These are phyloP conservation scores for Athene noctua DNA, from an alignment of 2,113 vertebrate genomes.

Conservation along the genomic window DNA sequence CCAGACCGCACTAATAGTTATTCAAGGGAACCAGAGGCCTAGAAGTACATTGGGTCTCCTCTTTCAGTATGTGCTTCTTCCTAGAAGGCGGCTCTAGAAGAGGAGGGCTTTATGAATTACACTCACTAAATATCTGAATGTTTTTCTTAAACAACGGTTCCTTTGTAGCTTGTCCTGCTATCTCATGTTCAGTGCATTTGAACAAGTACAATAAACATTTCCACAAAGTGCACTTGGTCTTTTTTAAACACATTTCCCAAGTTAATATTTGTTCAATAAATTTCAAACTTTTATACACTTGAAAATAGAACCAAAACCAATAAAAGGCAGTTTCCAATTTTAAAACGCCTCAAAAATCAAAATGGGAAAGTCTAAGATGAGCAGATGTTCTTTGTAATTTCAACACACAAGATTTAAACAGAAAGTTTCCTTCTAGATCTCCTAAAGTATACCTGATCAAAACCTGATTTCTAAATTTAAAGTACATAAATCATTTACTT, in stretches of 20 bases:
- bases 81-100: background rate
- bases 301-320: background rate
- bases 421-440: background rate
- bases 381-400: background rate
- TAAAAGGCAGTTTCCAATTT: background rate
- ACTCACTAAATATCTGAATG: background rate
- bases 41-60: background rate
- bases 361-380: background rate
- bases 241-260: background rate
- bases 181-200: background rate
- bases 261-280: constrained; percentile 1
- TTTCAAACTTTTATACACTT: background rate
- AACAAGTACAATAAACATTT: constrained; percentile 19
- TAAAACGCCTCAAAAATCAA: background rate
- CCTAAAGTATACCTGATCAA: background rate
- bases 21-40: background rate
- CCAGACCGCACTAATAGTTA: background rate
- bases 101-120: background rate
- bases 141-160: constrained; percentile 12
- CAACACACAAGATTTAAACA: background rate
- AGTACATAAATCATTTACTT: background rate
- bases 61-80: background rate
- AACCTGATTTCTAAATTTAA: background rate
- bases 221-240: background rate
- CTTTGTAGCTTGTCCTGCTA: background rate